These are phyloP conservation scores for Danionella dracula DNA, from an alignment of 2,797 vertebrate species.

Conservation along the genomic window DNA sequence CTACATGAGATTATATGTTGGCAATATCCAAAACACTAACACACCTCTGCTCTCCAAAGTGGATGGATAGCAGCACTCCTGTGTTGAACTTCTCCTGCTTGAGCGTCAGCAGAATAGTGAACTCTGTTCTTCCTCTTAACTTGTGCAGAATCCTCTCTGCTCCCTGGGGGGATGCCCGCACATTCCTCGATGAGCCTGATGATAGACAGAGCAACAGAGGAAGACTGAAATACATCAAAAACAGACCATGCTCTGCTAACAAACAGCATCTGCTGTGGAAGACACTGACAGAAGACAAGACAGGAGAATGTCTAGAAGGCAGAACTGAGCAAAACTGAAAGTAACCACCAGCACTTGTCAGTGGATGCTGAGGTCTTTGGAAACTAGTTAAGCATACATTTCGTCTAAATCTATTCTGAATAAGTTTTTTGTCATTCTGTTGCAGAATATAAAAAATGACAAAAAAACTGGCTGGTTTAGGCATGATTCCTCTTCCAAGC, in stretches of 20 bases:
- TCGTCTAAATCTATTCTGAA: too few species aligned
- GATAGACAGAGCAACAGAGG: conserved; percentile 3
- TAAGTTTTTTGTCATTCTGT: too few species aligned
- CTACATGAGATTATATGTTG: too few species aligned
- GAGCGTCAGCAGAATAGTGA: conserved; percentile 76
- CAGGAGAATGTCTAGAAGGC: not conserved
- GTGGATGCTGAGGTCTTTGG: not conserved
- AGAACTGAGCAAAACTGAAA: not conserved
- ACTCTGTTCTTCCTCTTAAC: conserved; percentile 78
- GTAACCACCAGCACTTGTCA: not conserved
- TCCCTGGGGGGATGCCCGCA: conserved; percentile 69
- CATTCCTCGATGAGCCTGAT: conserved; percentile 73
- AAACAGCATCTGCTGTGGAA: not conserved
- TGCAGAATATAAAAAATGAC: too few species aligned
- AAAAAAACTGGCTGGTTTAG: too few species aligned
- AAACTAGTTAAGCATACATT: too few species aligned
- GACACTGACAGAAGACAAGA: not conserved
- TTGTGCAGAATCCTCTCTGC: conserved; percentile 75
- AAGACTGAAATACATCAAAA: not conserved
- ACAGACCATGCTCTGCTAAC: not conserved
- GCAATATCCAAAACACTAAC: not conserved
- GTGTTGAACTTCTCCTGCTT: conserved; percentile 80
- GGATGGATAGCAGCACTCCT: conserved; percentile 80
- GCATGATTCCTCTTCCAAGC: too few species aligned
- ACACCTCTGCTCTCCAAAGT: conserved; percentile 80